Conservation (phyloP, 1,140 invertebrate species). For the Conus betulinus region DNA sequence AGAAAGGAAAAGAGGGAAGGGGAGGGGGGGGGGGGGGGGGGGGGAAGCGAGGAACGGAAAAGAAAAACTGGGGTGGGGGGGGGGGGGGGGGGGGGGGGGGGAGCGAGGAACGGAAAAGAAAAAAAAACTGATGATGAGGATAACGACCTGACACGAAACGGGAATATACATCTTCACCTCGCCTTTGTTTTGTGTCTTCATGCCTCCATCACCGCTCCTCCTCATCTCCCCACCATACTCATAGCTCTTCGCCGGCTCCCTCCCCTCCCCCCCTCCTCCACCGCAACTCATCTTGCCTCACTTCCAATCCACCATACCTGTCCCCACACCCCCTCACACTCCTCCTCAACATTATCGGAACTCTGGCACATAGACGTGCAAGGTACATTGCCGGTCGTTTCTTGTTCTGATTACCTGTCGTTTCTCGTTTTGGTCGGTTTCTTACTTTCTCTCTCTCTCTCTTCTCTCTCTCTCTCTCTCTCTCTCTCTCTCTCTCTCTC, state of each 20-base stretch:
- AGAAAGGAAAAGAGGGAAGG: background rate
- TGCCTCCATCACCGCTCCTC: no score
- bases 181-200: no score
- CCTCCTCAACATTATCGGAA: no score
- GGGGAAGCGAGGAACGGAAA: background rate
- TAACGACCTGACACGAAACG: no score
- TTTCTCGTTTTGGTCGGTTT: background rate
- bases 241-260: background rate
- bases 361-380: background rate
- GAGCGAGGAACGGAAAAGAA: background rate
- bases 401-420: background rate
- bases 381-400: background rate
- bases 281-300: background rate
- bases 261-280: background rate
- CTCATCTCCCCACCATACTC: no score
- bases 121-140: background rate
- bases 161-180: no score
- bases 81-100: background rate
- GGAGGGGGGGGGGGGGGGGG: background rate
- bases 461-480: background rate
- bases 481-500: no score
- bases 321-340: background rate
- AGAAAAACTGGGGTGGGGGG: background rate
- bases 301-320: no score
- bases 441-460: background rate